Base-by-base conservation (phyloP, 1,140 invertebrate species). In the Eumeta japonica region DNA sequence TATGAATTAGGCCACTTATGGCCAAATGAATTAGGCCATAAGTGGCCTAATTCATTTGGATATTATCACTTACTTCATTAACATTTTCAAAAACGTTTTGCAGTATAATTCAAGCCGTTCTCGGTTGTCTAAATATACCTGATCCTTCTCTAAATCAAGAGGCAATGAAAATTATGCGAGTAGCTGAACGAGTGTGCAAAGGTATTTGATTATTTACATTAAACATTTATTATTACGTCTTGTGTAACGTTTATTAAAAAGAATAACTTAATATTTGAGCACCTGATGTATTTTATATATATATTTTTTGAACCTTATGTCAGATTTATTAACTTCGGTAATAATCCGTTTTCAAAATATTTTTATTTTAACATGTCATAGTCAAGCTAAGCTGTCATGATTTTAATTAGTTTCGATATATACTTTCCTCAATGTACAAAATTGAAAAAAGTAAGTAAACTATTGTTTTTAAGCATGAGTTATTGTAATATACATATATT, bases 21-120 rank as follows among this genome's bases (percentile, higher is more conserved):
- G n/a, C n/a, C n/a, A 27, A 9, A n/a, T 9, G n/a, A 9, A 9
- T 27, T 27, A 9, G 9, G n/a, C 24, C 24, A 27, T n/a, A 9
- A 27, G 24, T n/a, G 24, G 24, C 24, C 7, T n/a, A n/a, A n/a
- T n/a, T n/a, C n/a, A 35, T n/a, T 15, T 33, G n/a, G 13, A 43
- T n/a, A 34, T 39, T 28, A 12, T 32, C 14, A 32, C 30, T 37
- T 30, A 11, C 10, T n/a, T 32, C 4, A 14, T 5, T 15, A 4
- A 9, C 9, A 17, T 16, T 7, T 10, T 13, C 16, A 7, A 10
- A 16, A 16, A 3, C 0, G 18, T 51, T 42, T 75, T 76, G 40
- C 58, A 88, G 86, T 55, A 64, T 90, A 15, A 83, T 89, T 39
- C 88, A 91, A 77, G 84, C 87, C 2, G 63, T 80, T 3, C 70